Percentiles rank a stretch among this genome's conserved stretches.
These are phyloP conservation scores for Drosophila nr. medialis DNA, from an alignment of 2,888 invertebrate genomes.

Conservation along the genomic window DNA sequence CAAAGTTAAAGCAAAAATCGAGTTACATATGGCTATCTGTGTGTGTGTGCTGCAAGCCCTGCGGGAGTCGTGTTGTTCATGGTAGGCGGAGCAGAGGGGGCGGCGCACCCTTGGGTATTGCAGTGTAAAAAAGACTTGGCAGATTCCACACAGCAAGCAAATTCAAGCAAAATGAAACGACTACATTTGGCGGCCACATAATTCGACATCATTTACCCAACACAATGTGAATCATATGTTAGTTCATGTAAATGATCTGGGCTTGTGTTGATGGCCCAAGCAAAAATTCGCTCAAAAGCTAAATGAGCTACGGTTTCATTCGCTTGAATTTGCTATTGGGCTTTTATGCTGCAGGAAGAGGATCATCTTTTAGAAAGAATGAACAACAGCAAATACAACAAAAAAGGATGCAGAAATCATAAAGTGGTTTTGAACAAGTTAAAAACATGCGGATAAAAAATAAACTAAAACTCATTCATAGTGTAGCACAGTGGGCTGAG, in stretches of 20 bases:
- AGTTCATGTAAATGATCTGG: conserved; percentile 54
- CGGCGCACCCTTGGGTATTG: conserved; percentile 58
- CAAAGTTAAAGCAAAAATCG: conserved; percentile 76
- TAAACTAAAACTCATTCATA: conserved; percentile 69
- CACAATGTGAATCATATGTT: conserved; percentile 34
- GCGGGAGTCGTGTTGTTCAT: conserved; percentile 64
- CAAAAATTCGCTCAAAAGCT: conserved; percentile 48
- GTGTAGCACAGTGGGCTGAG: conserved; percentile 58
- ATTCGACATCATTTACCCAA: conserved; percentile 32
- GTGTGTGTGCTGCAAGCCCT: conserved; percentile 50
- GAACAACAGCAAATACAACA: conserved; percentile 43
- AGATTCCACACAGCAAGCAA: conserved; percentile 29
- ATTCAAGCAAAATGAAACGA: conserved; percentile 18
- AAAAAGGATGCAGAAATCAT: conserved; percentile 75
- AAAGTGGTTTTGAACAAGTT: conserved; percentile 79
- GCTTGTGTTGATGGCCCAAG: conserved; percentile 34
- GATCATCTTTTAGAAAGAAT: conserved; percentile 73
- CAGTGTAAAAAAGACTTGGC: conserved; percentile 42
- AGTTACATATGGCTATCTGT: conserved; percentile 51
- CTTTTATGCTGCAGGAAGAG: conserved; percentile 77
- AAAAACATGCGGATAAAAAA: conserved; percentile 47
- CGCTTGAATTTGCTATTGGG: conserved; percentile 71
- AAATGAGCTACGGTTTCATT: conserved; percentile 81
- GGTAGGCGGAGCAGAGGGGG: conserved; percentile 25
- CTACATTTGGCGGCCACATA: conserved; percentile 31